A percentile compares a stretch with the other conserved stretches of the same genome.
These are phyloP conservation scores for Aproaerema taeniolella DNA, from an alignment of 2,888 invertebrate species.

Conservation along the genomic window DNA sequence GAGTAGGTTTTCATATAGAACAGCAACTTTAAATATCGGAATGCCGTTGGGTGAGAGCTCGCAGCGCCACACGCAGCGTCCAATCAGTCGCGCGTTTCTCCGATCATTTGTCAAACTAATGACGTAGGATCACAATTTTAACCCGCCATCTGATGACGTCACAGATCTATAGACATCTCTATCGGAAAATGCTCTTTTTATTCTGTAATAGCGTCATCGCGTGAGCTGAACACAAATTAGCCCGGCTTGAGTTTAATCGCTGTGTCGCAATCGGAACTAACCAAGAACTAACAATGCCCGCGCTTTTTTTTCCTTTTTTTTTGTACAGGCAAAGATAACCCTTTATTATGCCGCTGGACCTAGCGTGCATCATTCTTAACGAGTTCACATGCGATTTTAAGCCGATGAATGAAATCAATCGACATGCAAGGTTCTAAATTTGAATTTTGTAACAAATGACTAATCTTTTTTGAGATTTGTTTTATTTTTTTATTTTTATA, in stretches of 20 bases:
- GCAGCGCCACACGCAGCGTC: conserved; percentile 31
- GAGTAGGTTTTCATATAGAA: too few species aligned
- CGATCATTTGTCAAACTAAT: conserved; percentile 69
- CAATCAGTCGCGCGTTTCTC: too few species aligned
- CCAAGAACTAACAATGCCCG: conserved; percentile 35
- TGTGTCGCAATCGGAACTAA: conserved; percentile 52
- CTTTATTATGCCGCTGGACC: conserved; percentile 42
- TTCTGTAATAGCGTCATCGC: conserved; percentile 51
- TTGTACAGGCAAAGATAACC: conserved; percentile 41
- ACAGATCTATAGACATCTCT: conserved; percentile 34
- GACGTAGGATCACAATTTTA: conserved; percentile 58
- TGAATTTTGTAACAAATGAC: conserved; percentile 6
- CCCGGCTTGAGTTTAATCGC: conserved; percentile 46
- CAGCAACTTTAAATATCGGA: conserved; percentile 36
- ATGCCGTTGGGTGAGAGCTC: conserved; percentile 35
- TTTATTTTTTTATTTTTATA: conserved; percentile 29
- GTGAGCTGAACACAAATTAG: conserved; percentile 54
- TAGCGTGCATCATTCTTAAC: conserved; percentile 43
- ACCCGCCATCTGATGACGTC: conserved; percentile 36
- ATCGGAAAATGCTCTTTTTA: conserved; percentile 38
- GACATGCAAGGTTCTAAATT: conserved; percentile 16
- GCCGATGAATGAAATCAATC: conserved; percentile 16
- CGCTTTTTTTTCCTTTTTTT: conserved; percentile 39
- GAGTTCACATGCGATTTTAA: conserved; percentile 18
- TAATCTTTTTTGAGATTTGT: conserved; percentile 13